Base-by-base conservation (phyloP, 2,888 invertebrate species). In the Epistrophella euchroma region DNA sequence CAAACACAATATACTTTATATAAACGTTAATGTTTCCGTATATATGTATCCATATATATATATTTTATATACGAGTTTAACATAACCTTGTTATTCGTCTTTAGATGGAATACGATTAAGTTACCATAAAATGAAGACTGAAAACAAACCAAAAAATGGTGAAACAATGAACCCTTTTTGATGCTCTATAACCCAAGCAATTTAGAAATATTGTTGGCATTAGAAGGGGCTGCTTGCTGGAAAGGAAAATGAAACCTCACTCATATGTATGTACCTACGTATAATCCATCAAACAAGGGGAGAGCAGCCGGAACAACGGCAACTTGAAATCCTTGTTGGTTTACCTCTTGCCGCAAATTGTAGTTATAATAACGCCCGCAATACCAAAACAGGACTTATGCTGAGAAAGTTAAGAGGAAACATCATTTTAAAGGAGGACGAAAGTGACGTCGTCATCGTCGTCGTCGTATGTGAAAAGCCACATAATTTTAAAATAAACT, bases 81-180 rank as follows among this genome's bases (percentile, higher is more conserved):
- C 28, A 15, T 52, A 75, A 66, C 64, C 56, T 58, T 78, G 58
- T 52, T 82, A 64, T 56, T 72, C 58, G 37, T 45, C 52, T 66
- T 66, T 72, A 58, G 19, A 76, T 52, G 55, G 64, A 64, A 64
- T 64, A 71, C 70, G 47, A 75, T 81, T 64, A 81, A 75, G 64
- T 81, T 75, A 81, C 71, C 72, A 70, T 78, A 74, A 70, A 78
- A 70, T 70, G 55, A 62, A 68, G 68, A 70, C 62, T 50, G 47
- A 64, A 50, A 56, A 71, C 40, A 82, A 82, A 82, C 76, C 68
- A 64, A 72, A 72, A 82, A 64, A 72, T 71, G 71, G 66, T 52
- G 35, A 66, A 82, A 72, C 76, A 81, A 81, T 77, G 82, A 82
- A 77, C 72, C 66, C 72, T 66, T 76, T 66, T 77, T 56, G 76